Evolutionary conservation across 2,888 invertebrate species (phyloP).

Genomic region (Anagyrus pseudococci): DNA sequence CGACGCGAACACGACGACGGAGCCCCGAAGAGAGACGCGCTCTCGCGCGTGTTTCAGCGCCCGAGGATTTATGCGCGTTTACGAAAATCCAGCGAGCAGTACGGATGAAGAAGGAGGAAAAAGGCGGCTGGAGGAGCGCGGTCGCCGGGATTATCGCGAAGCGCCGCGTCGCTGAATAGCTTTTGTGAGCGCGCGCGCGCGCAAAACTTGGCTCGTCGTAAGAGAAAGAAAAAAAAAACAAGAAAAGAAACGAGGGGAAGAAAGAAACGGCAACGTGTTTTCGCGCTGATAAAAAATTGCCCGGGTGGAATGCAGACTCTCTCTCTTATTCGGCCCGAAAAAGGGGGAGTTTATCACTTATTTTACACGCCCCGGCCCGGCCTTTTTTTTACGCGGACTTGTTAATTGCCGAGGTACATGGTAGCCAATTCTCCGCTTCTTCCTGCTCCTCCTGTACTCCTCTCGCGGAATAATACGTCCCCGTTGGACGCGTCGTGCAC

Average conservation of each 20-base stretch:
- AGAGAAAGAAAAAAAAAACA: background rate
- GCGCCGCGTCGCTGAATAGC: too few species aligned
- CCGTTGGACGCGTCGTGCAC: too few species aligned
- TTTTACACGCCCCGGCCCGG: conserved; percentile 9
- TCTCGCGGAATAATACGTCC: too few species aligned
- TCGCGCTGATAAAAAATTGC: conserved; percentile 20
- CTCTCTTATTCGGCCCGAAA: background rate
- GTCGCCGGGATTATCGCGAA: too few species aligned
- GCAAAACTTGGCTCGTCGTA: conserved; percentile 24
- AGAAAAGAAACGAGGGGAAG: background rate
- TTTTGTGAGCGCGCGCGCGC: too few species aligned
- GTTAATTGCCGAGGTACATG: conserved; percentile 29
- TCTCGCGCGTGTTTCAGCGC: background rate
- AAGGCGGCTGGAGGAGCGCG: too few species aligned
- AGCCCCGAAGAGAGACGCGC: too few species aligned
- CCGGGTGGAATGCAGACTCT: conserved; percentile 1
- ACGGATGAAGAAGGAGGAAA: too few species aligned
- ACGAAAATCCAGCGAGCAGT: conserved; percentile 9
- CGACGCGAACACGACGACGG: too few species aligned
- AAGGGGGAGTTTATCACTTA: conserved; percentile 23
- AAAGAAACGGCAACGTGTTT: too few species aligned
- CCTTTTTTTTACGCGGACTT: conserved; percentile 20
- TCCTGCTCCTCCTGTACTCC: too few species aligned
- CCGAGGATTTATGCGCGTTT: conserved; percentile 18
- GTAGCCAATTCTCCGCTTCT: too few species aligned